phyloP scores from a whole-genome alignment of 2,113 vertebrate genomes.

The Zeus faber region DNA sequence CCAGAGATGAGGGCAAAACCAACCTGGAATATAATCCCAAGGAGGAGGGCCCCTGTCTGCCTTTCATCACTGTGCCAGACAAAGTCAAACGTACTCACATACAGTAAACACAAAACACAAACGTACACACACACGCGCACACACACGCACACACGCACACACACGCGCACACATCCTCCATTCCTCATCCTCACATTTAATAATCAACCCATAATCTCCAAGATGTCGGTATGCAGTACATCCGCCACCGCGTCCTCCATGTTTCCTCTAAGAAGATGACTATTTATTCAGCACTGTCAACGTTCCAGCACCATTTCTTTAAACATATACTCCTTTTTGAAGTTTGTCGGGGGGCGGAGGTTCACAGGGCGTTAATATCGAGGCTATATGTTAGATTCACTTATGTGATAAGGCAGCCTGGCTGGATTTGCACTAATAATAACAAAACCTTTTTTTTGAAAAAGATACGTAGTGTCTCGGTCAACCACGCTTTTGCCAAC shows the following conservation, averaged over 20 bases:
- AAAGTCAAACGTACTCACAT: slow-evolving; percentile 17
- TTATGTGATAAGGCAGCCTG: no score
- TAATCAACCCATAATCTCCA: slow-evolving; percentile 65
- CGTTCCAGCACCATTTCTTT: no score
- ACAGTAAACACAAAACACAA: no score
- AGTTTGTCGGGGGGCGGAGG: no score
- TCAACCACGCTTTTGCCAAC: no score
- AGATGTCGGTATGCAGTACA: slow-evolving; percentile 53
- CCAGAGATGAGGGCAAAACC: slow-evolving; percentile 59
- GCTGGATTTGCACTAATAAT: no score
- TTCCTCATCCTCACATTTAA: slow-evolving; percentile 50
- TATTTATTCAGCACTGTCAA: neutral
- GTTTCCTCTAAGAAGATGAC: slow-evolving; percentile 1
- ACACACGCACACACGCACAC: slow-evolving; percentile 15
- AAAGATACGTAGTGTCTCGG: no score
- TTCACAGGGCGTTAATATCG: no score
- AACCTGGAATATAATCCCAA: slow-evolving; percentile 78
- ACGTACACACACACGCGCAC: slow-evolving; percentile 30
- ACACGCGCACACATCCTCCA: slow-evolving; percentile 10
- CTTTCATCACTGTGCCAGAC: slow-evolving; percentile 42
- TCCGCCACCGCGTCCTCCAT: slow-evolving; percentile 36
- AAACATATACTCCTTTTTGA: no score
- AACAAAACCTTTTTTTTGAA: no score
- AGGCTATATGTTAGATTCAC: no score
- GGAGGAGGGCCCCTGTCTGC: slow-evolving; percentile 67